These are phyloP conservation scores for Cyprinodon diabolis DNA, from an alignment of 2,797 vertebrate species.

Conservation along the genomic window DNA sequence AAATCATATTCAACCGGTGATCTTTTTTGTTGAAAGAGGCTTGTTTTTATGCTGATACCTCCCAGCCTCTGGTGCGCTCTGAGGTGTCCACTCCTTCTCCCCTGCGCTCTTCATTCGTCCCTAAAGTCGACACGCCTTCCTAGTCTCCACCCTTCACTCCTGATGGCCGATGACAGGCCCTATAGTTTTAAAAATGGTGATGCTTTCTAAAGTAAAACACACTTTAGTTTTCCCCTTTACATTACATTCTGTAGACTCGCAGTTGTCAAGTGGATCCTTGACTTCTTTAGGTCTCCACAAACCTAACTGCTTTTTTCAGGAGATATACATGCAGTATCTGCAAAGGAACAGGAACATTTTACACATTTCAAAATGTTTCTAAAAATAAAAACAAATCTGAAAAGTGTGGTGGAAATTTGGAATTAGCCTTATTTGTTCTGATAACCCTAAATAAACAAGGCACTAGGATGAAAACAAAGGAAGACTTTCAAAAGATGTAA, in stretches of 20 bases:
- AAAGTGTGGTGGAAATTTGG: not conserved
- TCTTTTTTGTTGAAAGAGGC: slow-evolving; percentile 4
- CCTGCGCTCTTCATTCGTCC: slow-evolving; percentile 47
- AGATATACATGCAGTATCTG: not conserved
- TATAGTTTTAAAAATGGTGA: not conserved
- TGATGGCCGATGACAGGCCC: slow-evolving; percentile 15
- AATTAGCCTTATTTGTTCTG: not conserved
- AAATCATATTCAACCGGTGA: not conserved
- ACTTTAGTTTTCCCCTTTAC: not conserved
- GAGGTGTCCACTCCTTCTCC: slow-evolving; percentile 51
- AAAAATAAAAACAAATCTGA: not conserved
- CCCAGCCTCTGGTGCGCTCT: slow-evolving; percentile 42
- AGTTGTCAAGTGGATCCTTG: no score
- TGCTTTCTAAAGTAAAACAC: not conserved
- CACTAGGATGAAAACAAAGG: not conserved
- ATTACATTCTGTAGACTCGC: not conserved
- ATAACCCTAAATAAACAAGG: not conserved
- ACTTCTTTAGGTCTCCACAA: not conserved
- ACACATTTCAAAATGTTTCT: not conserved
- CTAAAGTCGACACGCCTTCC: slow-evolving; percentile 15
- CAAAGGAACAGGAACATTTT: not conserved
- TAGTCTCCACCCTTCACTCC: slow-evolving; percentile 73
- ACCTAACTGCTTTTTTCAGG: not conserved
- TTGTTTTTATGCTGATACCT: slow-evolving; percentile 7
- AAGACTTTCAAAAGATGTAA: no score